Percentiles rank a stretch among this genome's conserved stretches.
These are phyloP conservation scores for Sebastes fasciatus DNA, from an alignment of 2,113 vertebrate genomes.

Conservation along the genomic window DNA sequence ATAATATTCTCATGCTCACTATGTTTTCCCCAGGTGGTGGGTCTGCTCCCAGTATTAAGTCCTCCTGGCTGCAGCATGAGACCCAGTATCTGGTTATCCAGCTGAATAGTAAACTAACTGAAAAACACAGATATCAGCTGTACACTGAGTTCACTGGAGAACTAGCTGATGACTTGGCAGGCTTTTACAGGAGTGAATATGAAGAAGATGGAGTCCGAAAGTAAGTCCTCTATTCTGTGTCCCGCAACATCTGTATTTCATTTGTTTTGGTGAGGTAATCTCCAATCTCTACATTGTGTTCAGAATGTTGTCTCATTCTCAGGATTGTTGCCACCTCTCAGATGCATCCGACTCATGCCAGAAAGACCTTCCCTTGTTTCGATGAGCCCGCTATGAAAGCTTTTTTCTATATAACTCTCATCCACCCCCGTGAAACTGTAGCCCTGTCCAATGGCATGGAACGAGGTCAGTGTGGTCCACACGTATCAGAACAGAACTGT, in stretches of 20 bases:
- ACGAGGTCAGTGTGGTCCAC: conserved; percentile 76
- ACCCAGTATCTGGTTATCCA: conserved; percentile 90
- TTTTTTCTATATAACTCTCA: conserved; percentile 85
- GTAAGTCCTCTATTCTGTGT: conserved; percentile 71
- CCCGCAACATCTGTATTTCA: background rate
- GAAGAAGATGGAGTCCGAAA: conserved; percentile 63
- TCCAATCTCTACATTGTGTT: background rate
- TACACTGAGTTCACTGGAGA: conserved; percentile 84
- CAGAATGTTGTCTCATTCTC: conserved; percentile 19
- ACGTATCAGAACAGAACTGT: background rate
- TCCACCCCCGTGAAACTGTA: conserved; percentile 60
- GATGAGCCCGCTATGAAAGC: conserved; percentile 93
- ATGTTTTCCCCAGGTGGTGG: background rate
- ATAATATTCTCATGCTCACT: background rate
- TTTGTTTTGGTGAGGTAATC: background rate
- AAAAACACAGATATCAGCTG: conserved; percentile 80
- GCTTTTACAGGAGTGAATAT: conserved; percentile 94
- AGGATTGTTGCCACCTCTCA: conserved; percentile 92
- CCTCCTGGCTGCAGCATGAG: conserved; percentile 61
- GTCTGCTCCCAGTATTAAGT: conserved; percentile 40
- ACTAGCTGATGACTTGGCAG: conserved; percentile 88
- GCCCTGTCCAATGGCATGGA: conserved; percentile 90
- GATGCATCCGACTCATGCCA: conserved; percentile 90
- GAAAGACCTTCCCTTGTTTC: conserved; percentile 94
- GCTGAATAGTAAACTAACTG: conserved; percentile 61